Evolutionary conservation across 2,797 vertebrate species (phyloP).

Genomic region (Eurystomus glaucurus): DNA sequence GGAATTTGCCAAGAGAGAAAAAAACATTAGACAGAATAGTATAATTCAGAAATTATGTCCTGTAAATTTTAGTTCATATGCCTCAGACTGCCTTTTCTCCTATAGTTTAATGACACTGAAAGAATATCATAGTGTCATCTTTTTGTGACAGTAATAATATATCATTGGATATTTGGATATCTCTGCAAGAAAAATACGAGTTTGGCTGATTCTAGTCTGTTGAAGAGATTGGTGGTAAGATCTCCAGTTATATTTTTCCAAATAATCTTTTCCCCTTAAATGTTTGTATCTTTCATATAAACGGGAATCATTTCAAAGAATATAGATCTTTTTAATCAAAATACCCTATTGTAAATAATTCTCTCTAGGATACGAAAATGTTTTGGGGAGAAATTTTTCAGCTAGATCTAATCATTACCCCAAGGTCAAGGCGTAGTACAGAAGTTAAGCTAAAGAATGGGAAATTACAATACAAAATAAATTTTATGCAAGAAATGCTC

Average conservation of each 20-base stretch:
- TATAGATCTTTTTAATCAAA: background rate
- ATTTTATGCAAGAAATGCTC: background rate
- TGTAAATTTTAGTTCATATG: background rate
- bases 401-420: background rate
- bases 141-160: background rate
- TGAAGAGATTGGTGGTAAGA: background rate
- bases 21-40: background rate
- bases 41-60: background rate
- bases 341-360: background rate
- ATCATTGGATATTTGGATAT: background rate
- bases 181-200: fast-evolving
- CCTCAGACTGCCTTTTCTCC: background rate
- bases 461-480: background rate
- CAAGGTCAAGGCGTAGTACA: background rate
- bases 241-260: background rate
- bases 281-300: background rate
- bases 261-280: background rate
- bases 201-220: background rate
- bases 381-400: background rate
- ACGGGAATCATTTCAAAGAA: background rate
- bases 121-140: background rate
- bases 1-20: background rate
- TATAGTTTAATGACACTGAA: background rate
- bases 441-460: background rate
- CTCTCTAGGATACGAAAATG: background rate